These are phyloP conservation scores for Nannospalax galili DNA, from an alignment of 2,113 vertebrate species.

Conservation along the genomic window DNA sequence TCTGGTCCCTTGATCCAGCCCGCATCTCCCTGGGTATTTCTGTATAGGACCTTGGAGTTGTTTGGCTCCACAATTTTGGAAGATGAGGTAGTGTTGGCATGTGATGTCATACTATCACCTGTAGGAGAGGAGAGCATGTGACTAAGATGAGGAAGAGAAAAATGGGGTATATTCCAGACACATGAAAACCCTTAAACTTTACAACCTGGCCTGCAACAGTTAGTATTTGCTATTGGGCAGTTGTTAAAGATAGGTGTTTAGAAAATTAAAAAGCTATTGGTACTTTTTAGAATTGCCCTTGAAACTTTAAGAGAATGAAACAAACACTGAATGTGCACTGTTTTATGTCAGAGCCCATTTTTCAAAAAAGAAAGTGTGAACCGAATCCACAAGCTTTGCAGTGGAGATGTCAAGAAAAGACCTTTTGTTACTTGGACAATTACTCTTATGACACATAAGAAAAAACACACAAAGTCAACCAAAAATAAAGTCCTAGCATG, in stretches of 20 bases:
- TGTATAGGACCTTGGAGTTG: rapidly evolving
- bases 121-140: no score
- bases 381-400: neutral
- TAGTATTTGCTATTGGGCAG: neutral
- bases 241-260: neutral
- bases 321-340: neutral
- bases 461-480: neutral
- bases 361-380: constrained; percentile 12
- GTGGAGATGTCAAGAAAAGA: neutral
- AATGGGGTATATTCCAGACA: neutral
- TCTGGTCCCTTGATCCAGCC: neutral
- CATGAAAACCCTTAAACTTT: neutral
- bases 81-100: no score
- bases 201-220: neutral
- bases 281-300: neutral
- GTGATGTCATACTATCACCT: neutral
- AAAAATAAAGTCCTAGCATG: constrained; percentile 37
- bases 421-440: constrained; percentile 35
- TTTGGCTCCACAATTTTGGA: neutral
- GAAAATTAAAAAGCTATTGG: neutral
- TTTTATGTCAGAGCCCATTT: neutral
- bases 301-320: constrained; percentile 39
- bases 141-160: neutral
- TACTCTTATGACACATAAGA: neutral
- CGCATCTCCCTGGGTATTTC: rapidly evolving